Evolutionary conservation across 2,113 vertebrate species (phyloP).

Genomic region (Hemichromis elongatus): DNA sequence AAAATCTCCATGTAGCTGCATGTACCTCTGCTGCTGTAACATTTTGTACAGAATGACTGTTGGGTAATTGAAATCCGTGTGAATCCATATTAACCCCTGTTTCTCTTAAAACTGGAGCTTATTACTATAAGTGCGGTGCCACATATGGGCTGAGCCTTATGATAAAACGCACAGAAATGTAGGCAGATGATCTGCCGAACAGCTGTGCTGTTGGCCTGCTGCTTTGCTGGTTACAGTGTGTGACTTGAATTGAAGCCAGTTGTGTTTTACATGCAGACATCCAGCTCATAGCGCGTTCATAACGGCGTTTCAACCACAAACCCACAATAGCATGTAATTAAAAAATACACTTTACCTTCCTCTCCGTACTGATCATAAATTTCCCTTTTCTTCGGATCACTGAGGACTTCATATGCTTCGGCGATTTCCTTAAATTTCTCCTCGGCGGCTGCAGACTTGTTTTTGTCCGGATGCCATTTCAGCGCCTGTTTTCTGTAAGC

Average conservation of each 20-base stretch:
- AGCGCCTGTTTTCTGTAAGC: conserved; percentile 96
- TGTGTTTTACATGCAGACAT: neutral
- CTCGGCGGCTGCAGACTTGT: conserved; percentile 92
- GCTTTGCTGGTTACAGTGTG: neutral
- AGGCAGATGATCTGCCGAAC: neutral
- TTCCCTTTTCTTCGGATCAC: conserved; percentile 96
- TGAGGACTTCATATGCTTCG: conserved; percentile 96
- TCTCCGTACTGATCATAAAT: conserved; percentile 97
- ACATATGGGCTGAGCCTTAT: neutral
- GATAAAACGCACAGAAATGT: neutral
- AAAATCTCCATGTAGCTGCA: neutral
- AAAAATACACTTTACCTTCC: conserved; percentile 79
- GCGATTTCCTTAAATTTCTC: conserved; percentile 99
- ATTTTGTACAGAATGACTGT: neutral
- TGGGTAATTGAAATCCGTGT: neutral
- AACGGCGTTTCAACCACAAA: neutral
- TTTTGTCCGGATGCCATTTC: conserved; percentile 99
- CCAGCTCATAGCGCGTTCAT: neutral
- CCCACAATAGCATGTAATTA: neutral
- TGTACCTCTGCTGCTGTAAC: neutral
- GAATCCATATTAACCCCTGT: neutral
- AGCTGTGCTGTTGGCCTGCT: conserved; percentile 12
- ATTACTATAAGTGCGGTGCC: neutral
- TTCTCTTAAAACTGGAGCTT: neutral
- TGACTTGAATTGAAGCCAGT: conserved; percentile 32